Evolutionary conservation across 1,140 invertebrate genomes (phyloP).

Genomic region (Drosophila ohnishii): DNA sequence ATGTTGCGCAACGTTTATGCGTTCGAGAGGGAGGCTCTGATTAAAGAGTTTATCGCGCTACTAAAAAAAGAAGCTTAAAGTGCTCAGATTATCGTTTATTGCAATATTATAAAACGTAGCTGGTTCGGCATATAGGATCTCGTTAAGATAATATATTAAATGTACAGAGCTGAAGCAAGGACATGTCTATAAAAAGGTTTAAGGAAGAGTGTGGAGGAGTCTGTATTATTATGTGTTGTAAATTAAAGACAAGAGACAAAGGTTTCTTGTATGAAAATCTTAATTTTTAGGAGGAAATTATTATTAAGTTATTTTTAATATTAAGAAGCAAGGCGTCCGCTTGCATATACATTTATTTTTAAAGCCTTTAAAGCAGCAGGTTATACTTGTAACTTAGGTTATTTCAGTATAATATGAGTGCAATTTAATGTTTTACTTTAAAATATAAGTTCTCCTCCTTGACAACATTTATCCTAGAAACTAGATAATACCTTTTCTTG

Average conservation of each 20-base stretch:
- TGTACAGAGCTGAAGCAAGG: not conserved
- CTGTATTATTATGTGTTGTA: not conserved
- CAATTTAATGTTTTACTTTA: not conserved
- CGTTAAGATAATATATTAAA: too few relatives aligned
- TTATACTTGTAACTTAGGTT: too few relatives aligned
- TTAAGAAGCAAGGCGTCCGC: not conserved
- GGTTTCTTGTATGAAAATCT: not conserved
- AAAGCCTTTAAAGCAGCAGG: too few relatives aligned
- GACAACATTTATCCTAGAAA: not conserved
- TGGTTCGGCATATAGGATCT: constrained; percentile 6
- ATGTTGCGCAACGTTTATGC: constrained; percentile 43
- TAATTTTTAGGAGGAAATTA: not conserved
- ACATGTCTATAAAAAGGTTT: not conserved
- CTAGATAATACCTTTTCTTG: not conserved
- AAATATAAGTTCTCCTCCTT: not conserved
- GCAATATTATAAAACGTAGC: constrained; percentile 13
- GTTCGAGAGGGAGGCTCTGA: constrained; percentile 19
- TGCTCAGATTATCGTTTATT: constrained; percentile 35
- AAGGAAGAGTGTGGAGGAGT: not conserved
- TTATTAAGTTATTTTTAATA: not conserved
- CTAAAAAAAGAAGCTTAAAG: constrained; percentile 24
- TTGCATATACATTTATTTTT: too few relatives aligned
- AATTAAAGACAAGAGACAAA: not conserved
- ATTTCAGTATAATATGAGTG: not conserved
- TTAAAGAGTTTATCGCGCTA: constrained; percentile 38